Evolutionary conservation across 2,113 vertebrate genomes (phyloP), one percentile per base, ranked within the genome.

Genomic region (Misgurnus anguillicaudatus): DNA sequence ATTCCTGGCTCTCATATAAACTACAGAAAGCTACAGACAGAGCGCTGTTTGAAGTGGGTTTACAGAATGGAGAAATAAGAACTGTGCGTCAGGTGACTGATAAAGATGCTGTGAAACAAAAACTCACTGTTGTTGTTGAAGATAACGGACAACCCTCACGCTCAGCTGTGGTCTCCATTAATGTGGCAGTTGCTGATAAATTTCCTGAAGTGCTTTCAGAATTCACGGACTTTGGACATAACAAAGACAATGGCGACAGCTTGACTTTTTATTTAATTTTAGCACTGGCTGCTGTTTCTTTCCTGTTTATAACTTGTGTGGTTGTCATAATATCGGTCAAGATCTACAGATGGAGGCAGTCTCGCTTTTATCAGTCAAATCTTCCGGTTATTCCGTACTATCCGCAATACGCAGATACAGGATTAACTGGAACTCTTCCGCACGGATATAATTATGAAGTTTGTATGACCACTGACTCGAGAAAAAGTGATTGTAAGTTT

Each of bases 401-500:
- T 75, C 82, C 82, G 63, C 61, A 83, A 5, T 87, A 84, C 67
- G 24, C 83, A 81, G 85, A 82, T 41, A 80, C 63, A 58, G 81
- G 78, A 57, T 82, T 79, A 16, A 80, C 80, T 57, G 80, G 80
- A 79, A 78, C 85, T 78, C 78, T 87, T 14, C 84, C 72, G 9
- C 85, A 85, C 63, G 82, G 77, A 48, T 84, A 87, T 72, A 87
- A 84, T 74, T 86, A 87, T 78, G 84, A 94, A 84, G 91, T 93
- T 58, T 94, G 92, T 85, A 93, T 93, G 78, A 95, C 93, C 41
- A 93, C 93, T 0, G 92, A 94, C 85, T 95, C 94, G 0, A 91
- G 88, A 70, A 92, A 91, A 81, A 93, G 92, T 80, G 76, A 65
- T 72, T 72, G 78, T 74, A 78, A 81, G 75, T 80, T 80, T 57